Percentiles rank a stretch among this genome's conserved stretches.
phyloP scores from a whole-genome alignment of 2,888 invertebrate species.

The Leucophenga montana region DNA sequence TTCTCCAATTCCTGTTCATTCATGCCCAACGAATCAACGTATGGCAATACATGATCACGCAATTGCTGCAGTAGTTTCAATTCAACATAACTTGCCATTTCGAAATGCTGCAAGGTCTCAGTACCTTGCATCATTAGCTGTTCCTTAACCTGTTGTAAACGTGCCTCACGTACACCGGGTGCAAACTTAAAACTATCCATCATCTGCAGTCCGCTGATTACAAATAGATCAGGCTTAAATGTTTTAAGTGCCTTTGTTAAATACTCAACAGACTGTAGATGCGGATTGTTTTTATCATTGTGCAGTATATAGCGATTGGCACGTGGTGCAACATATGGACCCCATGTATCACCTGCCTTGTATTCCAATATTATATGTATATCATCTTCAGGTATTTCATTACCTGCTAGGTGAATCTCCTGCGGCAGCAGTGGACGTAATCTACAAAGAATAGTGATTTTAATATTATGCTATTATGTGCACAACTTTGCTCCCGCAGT shows the following conservation, averaged over 20 bases:
- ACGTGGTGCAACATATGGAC: slow-evolving; percentile 80
- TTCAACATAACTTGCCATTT: slow-evolving; percentile 90
- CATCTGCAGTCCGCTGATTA: slow-evolving; percentile 89
- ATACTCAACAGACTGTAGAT: slow-evolving; percentile 81
- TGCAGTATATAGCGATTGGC: slow-evolving; percentile 90
- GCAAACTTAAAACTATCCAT: slow-evolving; percentile 82
- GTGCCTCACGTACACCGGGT: slow-evolving; percentile 77
- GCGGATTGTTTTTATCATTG: slow-evolving; percentile 86
- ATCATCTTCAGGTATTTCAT: slow-evolving; percentile 80
- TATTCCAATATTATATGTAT: slow-evolving; percentile 88
- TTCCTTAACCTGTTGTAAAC: slow-evolving; percentile 78
- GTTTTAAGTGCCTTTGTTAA: slow-evolving; percentile 77
- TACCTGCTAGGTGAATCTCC: slow-evolving; percentile 79
- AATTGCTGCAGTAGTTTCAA: slow-evolving; percentile 79
- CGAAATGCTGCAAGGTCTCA: slow-evolving; percentile 83
- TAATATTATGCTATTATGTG: no score
- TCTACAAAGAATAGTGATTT: slow-evolving; percentile 55
- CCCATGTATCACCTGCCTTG: slow-evolving; percentile 85
- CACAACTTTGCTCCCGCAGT: no score
- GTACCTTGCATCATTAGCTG: slow-evolving; percentile 78
- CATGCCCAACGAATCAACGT: slow-evolving; percentile 88
- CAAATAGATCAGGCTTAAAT: slow-evolving; percentile 82
- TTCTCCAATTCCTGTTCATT: slow-evolving; percentile 91
- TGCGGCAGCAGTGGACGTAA: slow-evolving; percentile 78
- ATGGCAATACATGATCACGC: slow-evolving; percentile 80